Evolutionary conservation across 2,888 invertebrate species (phyloP).

Genomic region (Volucella bombylans): DNA sequence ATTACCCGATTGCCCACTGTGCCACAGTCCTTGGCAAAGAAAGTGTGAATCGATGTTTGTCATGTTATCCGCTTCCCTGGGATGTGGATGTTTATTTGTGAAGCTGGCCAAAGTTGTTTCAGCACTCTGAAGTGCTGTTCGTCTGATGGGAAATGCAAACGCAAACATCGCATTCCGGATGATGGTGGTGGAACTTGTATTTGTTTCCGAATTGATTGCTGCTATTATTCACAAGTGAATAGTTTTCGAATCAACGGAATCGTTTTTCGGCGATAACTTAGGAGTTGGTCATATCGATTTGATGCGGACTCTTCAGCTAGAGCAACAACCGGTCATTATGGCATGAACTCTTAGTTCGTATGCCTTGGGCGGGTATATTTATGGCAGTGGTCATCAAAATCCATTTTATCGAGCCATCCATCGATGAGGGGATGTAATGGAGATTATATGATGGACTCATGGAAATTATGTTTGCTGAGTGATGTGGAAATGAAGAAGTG

Average conservation of each 20-base stretch:
- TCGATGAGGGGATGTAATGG: constrained; percentile 31
- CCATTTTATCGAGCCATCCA: constrained; percentile 64
- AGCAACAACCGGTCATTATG: constrained; percentile 55
- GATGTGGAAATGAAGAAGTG: constrained; percentile 20
- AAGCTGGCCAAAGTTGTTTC: constrained; percentile 9
- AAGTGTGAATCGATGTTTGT: constrained; percentile 71
- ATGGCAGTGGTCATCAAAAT: constrained; percentile 72
- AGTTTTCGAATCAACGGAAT: constrained; percentile 67
- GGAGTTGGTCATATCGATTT: constrained; percentile 52
- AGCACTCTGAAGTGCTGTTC: constrained; percentile 27
- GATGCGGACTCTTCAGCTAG: constrained; percentile 38
- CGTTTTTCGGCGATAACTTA: background rate
- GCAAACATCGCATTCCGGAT: constrained; percentile 70
- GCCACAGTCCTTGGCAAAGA: constrained; percentile 20
- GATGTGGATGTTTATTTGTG: constrained; percentile 50
- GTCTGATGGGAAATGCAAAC: constrained; percentile 67
- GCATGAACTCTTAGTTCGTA: background rate
- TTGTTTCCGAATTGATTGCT: constrained; percentile 68
- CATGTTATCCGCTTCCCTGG: constrained; percentile 51
- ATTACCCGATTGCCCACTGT: constrained; percentile 53
- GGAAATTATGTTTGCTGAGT: constrained; percentile 58
- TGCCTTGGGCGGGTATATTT: constrained; percentile 44
- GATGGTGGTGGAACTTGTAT: constrained; percentile 40
- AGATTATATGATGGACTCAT: constrained; percentile 41
- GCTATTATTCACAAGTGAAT: constrained; percentile 72